These are phyloP conservation scores for Crioceris asparagi DNA, from an alignment of 2,888 invertebrate species.

Conservation along the genomic window DNA sequence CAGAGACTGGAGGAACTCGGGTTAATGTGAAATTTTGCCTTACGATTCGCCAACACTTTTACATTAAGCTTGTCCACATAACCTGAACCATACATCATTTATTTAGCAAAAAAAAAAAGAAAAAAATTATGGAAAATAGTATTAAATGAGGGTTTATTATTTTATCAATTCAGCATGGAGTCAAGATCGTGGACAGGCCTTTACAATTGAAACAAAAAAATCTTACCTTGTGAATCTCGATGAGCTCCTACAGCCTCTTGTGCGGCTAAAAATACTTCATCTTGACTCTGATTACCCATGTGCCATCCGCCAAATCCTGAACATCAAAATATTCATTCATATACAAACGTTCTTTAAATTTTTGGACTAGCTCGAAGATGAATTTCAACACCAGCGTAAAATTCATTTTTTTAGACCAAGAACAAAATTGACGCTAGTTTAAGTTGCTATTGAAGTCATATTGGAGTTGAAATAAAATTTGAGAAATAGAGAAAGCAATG, in stretches of 20 bases:
- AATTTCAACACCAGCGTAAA: too few relatives aligned
- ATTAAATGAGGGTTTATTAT: not conserved
- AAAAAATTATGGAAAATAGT: not conserved
- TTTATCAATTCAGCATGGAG: conserved; percentile 7
- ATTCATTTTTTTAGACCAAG: too few relatives aligned
- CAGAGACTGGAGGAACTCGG: conserved; percentile 38
- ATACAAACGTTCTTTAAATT: too few relatives aligned
- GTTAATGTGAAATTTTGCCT: conserved; percentile 36
- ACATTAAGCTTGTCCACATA: conserved; percentile 8
- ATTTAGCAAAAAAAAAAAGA: not conserved
- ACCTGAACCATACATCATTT: conserved; percentile 15
- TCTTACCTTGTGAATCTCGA: conserved; percentile 88
- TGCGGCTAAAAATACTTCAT: conserved; percentile 75
- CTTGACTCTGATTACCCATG: conserved; percentile 70
- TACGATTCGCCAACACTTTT: conserved; percentile 27
- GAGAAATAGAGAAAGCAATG: too few relatives aligned
- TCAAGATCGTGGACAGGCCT: conserved; percentile 23
- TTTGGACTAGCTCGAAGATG: too few relatives aligned
- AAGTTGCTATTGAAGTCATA: too few relatives aligned
- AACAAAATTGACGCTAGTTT: too few relatives aligned
- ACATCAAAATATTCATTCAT: too few relatives aligned
- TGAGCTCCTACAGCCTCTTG: conserved; percentile 68
- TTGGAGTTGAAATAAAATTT: too few relatives aligned
- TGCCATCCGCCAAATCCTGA: conserved; percentile 81
- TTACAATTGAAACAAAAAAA: conserved; percentile 37